Conservation (phyloP, 2,888 invertebrate genomes). For the Plagodis dolabraria region DNA sequence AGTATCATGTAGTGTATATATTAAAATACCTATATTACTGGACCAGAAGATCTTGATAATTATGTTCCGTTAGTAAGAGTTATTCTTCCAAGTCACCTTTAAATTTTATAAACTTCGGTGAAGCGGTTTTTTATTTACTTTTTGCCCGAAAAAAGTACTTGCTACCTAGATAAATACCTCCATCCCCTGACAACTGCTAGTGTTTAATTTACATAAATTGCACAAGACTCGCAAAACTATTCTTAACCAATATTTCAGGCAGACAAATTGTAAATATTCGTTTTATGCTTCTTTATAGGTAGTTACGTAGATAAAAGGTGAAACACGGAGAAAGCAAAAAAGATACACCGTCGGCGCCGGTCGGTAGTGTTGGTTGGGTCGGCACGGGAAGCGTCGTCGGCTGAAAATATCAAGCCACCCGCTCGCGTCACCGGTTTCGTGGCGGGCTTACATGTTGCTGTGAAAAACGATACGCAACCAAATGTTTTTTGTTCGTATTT, state of each 20-base stretch:
- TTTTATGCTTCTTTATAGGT: constrained; percentile 29
- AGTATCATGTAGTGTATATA: too few relatives aligned
- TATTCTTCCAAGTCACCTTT: too few relatives aligned
- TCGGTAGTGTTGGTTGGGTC: constrained; percentile 20
- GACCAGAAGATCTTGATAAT: too few relatives aligned
- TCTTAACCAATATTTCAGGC: constrained; percentile 22
- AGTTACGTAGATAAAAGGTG: constrained; percentile 32
- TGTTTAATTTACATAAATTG: background rate
- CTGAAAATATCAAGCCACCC: constrained; percentile 67
- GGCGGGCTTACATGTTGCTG: constrained; percentile 51
- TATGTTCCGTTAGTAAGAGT: too few relatives aligned
- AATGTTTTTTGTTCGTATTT: background rate
- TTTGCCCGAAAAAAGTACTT: too few relatives aligned
- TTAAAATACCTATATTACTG: too few relatives aligned
- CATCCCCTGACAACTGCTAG: too few relatives aligned
- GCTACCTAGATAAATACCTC: too few relatives aligned
- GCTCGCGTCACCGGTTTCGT: constrained; percentile 34
- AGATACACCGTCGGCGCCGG: constrained; percentile 61
- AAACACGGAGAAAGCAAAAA: constrained; percentile 52
- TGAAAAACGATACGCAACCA: constrained; percentile 4
- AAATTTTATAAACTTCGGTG: too few relatives aligned
- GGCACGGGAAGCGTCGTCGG: constrained; percentile 52
- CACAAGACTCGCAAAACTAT: constrained; percentile 2
- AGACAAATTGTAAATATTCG: constrained; percentile 28
- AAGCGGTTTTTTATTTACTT: too few relatives aligned